These are phyloP conservation scores for Ochotona curzoniae DNA, from an alignment of 2,113 vertebrate genomes.

Conservation along the genomic window DNA sequence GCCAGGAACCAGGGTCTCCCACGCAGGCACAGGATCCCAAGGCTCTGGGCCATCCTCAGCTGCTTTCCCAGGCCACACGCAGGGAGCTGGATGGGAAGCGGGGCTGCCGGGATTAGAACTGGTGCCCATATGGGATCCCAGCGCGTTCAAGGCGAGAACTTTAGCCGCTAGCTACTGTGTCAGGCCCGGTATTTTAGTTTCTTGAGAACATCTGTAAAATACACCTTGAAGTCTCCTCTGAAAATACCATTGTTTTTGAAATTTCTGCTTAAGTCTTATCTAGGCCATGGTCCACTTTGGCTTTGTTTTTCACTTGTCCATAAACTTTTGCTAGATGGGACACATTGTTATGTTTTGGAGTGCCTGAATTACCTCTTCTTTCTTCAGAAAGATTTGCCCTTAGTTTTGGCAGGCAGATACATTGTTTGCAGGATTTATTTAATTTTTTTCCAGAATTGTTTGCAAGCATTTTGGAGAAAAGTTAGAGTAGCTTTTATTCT, in stretches of 20 bases:
- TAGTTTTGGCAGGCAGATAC: neutral
- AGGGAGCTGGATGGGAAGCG: no score
- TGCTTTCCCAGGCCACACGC: no score
- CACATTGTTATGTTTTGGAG: neutral
- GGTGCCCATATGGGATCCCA: no score
- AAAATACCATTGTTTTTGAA: neutral
- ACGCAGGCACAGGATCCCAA: no score
- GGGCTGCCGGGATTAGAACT: no score
- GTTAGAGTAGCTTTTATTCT: neutral
- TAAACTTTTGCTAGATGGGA: neutral
- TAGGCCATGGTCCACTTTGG: neutral
- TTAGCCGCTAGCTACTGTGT: no score
- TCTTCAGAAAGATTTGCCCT: neutral
- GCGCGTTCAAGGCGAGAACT: no score
- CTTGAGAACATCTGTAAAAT: neutral
- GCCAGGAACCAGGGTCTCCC: no score
- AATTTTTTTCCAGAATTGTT: neutral
- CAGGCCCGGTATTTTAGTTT: neutral
- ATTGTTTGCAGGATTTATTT: neutral
- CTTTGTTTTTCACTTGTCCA: neutral
- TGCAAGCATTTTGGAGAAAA: neutral
- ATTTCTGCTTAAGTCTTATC: neutral
- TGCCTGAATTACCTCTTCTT: neutral
- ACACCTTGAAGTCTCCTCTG: neutral
- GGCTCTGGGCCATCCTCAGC: no score